Evolutionary conservation across 2,797 vertebrate genomes (phyloP), one percentile per base, ranked within the genome.

Genomic region (Esox lucius): DNA sequence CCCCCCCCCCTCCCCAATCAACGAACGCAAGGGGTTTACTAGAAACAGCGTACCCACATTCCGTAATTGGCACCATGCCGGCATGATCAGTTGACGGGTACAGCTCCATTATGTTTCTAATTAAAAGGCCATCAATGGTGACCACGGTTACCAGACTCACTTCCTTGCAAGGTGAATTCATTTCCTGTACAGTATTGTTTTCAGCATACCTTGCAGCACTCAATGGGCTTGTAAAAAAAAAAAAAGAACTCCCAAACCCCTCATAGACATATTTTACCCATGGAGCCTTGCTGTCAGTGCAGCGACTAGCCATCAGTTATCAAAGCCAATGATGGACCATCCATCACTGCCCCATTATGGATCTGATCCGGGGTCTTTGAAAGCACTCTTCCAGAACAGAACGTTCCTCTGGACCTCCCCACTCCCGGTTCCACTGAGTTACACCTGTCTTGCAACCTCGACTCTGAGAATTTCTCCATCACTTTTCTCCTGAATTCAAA

Each of bases 111-210:
- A 26, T 26, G 56, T 9, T 61, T 76, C 78, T 89, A 75, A 85
- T 90, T 90, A 91, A 68, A 87, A 80, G 72, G 70, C 73, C 80
- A 88, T 81, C 88, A 91, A 85, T 84, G 9, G 22, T 61, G 56
- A 22, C 56, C 22, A 11, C 22, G 3, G 7, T 11, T 22, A 59
- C 56, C 56, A 59, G 22, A 11, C 19, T 59, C 56, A 61, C 56
- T 61, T 24, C 22, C 56, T 61, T 3, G 22, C 85, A 71, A 61
- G 76, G 79, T 84, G 83, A 89, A 87, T 89, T 88, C 83, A 84
- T 86, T 91, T 92, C 84, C 78, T 83, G 78, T 77, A 84, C 42
- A 81, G 75, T 59, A 70, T 12, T 69, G 79, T 78, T 91, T 89
- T 80, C 80, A 78, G 81, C 81, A 83, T 0, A 7, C 68, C 78